Base-by-base conservation (phyloP, 35 echinoderm and acorn worm genomes). In the Apostichopus californicus region DNA sequence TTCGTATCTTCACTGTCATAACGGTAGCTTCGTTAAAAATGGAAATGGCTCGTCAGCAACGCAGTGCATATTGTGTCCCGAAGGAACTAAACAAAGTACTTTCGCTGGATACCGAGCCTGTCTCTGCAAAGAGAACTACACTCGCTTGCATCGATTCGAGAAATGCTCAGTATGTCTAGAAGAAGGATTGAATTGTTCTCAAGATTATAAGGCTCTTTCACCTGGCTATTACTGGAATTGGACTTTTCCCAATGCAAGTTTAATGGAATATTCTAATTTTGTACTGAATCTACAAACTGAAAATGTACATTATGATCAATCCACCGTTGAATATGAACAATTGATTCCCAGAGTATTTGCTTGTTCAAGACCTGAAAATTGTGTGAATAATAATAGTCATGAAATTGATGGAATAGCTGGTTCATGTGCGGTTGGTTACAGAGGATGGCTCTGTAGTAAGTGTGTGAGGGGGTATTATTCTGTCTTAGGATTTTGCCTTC, bases 151-250 rank as follows among this genome's bases (percentile, higher is more conserved):
- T 80, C 60, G 93, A 25, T 94, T 94, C 46, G 73, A 87, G 23
- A 15, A 13, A 26, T 94, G 93, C 72, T 22, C 14, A 25, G 71
- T 70, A 5, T 94, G 93, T 25, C 77, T 73, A 54, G 25, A 81
- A 10, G 78, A 94, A 26, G 88, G 88, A 55, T 14, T 94, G 6
- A 54, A 94, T 73, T 94, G 93, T 79, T 94, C 93, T 55, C 4
- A 56, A 18, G 86, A 94, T 20, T 94, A 90, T 56, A 72, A 90
- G 52, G 1, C 18, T 56, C 61, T 94, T 11, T 6, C 66, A 28
- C 73, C 77, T 23, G 93, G 93, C 53, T 94, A 65, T 72, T 94
- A 87, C 9, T 94, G 93, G 93, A 80, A 87, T 11, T 94, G 93
- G 93, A 71, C 86, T 8, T 46, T 46, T 46, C 34, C 34, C 34